These are phyloP conservation scores for Entomyzon cyanotis DNA, from an alignment of 2,113 vertebrate genomes.

Conservation along the genomic window DNA sequence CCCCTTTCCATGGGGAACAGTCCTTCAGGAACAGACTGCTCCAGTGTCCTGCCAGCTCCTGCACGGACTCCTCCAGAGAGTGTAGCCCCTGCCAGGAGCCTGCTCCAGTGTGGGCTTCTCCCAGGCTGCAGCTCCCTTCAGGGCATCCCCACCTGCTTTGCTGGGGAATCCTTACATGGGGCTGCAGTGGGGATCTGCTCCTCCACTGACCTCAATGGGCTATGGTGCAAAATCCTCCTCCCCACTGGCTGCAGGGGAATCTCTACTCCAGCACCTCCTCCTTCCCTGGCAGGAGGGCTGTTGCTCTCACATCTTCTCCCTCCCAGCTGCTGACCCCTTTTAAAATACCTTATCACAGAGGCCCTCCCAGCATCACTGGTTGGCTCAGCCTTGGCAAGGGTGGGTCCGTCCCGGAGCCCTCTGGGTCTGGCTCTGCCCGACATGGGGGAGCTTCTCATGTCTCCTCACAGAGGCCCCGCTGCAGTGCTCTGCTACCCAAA, in stretches of 20 bases:
- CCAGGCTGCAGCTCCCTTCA: background rate
- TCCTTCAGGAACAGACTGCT: background rate
- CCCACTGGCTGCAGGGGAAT: background rate
- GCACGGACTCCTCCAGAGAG: background rate
- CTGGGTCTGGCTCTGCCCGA: background rate
- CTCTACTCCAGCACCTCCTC: background rate
- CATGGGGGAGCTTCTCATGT: background rate
- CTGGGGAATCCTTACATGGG: background rate
- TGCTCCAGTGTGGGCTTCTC: rapidly evolving
- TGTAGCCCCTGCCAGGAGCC: background rate
- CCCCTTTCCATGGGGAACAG: background rate
- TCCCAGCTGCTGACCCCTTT: background rate
- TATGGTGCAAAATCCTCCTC: background rate
- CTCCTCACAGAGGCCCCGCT: background rate
- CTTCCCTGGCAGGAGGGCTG: background rate
- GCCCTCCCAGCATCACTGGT: background rate
- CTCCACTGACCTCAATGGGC: too few relatives aligned
- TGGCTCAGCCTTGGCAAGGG: background rate
- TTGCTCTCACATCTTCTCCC: background rate
- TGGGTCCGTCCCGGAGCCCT: background rate
- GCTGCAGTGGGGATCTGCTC: background rate
- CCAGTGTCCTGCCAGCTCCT: background rate
- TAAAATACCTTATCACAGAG: background rate
- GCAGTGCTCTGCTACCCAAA: background rate
- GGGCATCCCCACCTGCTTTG: background rate